Percentiles rank a stretch among this genome's conserved stretches.
These are phyloP conservation scores for Bedellia somnulentella DNA, from an alignment of 2,888 invertebrate species.

Conservation along the genomic window DNA sequence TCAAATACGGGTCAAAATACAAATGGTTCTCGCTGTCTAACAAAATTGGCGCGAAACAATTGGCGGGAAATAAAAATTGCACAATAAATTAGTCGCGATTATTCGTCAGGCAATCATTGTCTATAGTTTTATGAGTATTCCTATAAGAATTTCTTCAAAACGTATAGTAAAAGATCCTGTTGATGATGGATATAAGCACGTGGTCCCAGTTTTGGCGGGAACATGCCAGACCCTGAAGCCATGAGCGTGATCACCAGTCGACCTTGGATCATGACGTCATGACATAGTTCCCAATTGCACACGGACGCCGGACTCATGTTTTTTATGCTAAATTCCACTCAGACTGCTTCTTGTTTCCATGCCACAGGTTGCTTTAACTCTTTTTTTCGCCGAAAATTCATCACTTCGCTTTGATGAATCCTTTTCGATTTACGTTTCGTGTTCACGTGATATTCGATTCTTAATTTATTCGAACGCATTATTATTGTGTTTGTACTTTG, in stretches of 20 bases:
- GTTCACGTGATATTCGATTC: too few species aligned
- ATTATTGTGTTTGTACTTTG: too few species aligned
- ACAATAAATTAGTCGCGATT: too few species aligned
- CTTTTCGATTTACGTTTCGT: too few species aligned
- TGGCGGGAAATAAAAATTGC: constrained; percentile 57
- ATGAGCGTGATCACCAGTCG: constrained; percentile 30
- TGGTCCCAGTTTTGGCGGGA: constrained; percentile 44
- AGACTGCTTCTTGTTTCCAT: constrained; percentile 1
- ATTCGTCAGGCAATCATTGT: background rate
- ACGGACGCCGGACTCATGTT: constrained; percentile 20
- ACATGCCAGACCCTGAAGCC: constrained; percentile 15
- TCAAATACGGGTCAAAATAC: constrained; percentile 8
- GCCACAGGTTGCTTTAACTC: background rate
- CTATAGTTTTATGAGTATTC: too few species aligned
- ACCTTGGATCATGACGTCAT: constrained; percentile 53
- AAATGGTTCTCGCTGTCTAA: constrained; percentile 24
- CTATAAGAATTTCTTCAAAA: too few species aligned
- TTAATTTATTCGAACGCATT: too few species aligned
- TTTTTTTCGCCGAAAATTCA: background rate
- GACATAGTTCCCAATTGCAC: constrained; percentile 50
- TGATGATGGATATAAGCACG: constrained; percentile 17
- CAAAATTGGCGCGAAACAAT: constrained; percentile 49
- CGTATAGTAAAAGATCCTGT: too few species aligned
- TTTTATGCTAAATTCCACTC: constrained; percentile 16
- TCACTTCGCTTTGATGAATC: background rate